These are phyloP conservation scores for Thalassophryne amazonica DNA, from an alignment of 2,797 vertebrate species.

Conservation along the genomic window DNA sequence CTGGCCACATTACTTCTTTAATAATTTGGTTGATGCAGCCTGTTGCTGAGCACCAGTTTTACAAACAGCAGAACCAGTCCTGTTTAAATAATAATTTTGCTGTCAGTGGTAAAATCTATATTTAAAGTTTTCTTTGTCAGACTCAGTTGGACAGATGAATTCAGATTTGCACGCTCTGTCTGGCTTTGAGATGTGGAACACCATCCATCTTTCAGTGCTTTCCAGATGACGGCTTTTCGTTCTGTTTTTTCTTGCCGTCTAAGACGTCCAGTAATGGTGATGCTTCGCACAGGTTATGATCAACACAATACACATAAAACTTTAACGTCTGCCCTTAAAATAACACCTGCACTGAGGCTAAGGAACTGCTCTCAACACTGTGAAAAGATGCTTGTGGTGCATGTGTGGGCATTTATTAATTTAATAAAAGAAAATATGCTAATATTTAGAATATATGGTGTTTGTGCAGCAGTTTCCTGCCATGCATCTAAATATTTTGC, in stretches of 20 bases:
- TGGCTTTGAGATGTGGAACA: constrained; percentile 34
- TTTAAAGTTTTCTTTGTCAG: constrained; percentile 3
- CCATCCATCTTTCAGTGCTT: constrained; percentile 58
- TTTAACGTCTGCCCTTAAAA: constrained; percentile 38
- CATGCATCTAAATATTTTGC: neutral
- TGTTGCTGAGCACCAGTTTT: neutral
- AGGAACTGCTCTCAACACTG: constrained; percentile 1
- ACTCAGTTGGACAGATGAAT: constrained; percentile 7
- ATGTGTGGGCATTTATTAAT: neutral
- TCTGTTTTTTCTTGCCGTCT: constrained; percentile 45
- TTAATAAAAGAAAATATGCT: neutral
- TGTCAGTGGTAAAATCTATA: constrained; percentile 14
- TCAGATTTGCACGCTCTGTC: constrained; percentile 19
- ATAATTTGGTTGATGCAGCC: too few relatives aligned
- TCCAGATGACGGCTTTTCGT: constrained; percentile 59
- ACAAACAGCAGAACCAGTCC: neutral
- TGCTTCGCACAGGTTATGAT: constrained; percentile 35
- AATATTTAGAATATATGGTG: neutral
- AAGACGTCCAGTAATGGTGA: constrained; percentile 26
- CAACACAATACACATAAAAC: constrained; percentile 47
- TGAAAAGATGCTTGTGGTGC: too few relatives aligned
- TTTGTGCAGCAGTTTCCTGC: neutral
- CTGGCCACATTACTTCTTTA: too few relatives aligned
- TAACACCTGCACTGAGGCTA: constrained; percentile 22
- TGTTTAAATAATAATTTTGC: neutral